phyloP scores from a whole-genome alignment of 2,888 invertebrate species.

The Drosophila nr. perissopoda region DNA sequence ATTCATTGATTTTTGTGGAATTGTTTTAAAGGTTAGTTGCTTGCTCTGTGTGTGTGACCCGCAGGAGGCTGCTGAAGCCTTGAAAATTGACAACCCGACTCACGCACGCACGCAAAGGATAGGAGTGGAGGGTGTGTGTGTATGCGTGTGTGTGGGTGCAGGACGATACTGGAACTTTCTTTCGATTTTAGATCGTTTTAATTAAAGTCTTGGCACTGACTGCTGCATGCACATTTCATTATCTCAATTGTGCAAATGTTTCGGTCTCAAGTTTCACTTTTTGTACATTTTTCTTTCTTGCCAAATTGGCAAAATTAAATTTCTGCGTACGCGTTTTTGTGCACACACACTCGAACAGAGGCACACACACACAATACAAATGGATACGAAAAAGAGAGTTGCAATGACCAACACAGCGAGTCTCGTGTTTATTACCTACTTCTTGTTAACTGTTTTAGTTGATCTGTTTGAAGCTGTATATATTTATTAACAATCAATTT shows the following conservation, averaged over 20 bases:
- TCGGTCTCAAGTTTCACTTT: constrained; percentile 62
- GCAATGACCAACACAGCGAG: constrained; percentile 6
- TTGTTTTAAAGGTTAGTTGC: constrained; percentile 8
- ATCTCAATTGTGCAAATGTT: background rate
- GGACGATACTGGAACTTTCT: constrained; percentile 70
- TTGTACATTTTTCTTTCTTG: constrained; percentile 48
- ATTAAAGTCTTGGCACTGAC: background rate
- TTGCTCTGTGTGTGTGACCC: constrained; percentile 15
- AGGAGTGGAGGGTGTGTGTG: constrained; percentile 17
- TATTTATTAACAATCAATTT: constrained; percentile 35
- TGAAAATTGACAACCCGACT: constrained; percentile 59
- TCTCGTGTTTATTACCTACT: constrained; percentile 32
- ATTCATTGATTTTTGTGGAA: constrained; percentile 52
- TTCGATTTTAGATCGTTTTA: constrained; percentile 9
- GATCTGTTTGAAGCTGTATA: constrained; percentile 1
- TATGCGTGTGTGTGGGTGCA: constrained; percentile 20
- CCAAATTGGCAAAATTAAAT: constrained; percentile 77
- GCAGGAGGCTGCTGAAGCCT: constrained; percentile 53
- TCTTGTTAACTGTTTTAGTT: constrained; percentile 2
- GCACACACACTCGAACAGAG: constrained; percentile 27
- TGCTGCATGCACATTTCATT: constrained; percentile 3
- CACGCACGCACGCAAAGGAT: constrained; percentile 13
- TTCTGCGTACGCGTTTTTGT: constrained; percentile 63
- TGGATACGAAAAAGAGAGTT: constrained; percentile 33
- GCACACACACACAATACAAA: constrained; percentile 34